These are phyloP conservation scores for Petrocephalus schoutedeni DNA, from an alignment of 2,797 vertebrate genomes.

Conservation along the genomic window DNA sequence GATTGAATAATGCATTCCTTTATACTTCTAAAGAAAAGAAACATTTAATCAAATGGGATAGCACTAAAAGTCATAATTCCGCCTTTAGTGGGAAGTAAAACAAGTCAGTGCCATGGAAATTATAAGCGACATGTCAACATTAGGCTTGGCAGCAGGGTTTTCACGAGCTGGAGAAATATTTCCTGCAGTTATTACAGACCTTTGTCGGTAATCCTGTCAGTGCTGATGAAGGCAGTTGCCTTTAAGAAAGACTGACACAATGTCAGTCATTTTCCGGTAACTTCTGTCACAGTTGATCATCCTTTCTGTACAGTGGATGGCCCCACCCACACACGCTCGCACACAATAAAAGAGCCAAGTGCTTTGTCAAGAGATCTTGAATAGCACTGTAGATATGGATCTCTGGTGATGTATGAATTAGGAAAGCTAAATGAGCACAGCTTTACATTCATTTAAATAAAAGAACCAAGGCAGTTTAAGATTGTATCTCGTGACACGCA, in stretches of 20 bases:
- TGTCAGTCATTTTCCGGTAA: constrained; percentile 9
- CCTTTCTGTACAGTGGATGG: neutral
- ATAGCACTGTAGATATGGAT: neutral
- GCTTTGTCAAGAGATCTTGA: neutral
- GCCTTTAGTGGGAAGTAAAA: neutral
- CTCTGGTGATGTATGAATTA: neutral
- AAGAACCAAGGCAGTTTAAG: neutral
- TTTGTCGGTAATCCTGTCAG: constrained; percentile 10
- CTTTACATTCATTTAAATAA: neutral
- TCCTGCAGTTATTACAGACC: neutral
- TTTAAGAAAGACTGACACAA: constrained; percentile 16
- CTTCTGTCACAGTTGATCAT: constrained; percentile 24
- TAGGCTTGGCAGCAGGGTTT: neutral
- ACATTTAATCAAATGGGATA: neutral
- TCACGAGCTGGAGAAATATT: neutral
- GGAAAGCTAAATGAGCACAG: neutral
- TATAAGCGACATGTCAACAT: neutral
- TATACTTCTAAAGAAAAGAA: neutral
- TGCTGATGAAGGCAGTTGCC: constrained; percentile 1
- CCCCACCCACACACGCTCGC: neutral
- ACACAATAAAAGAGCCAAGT: neutral
- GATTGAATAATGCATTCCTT: neutral
- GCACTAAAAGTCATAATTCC: neutral
- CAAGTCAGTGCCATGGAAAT: neutral
- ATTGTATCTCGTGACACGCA: neutral